Evolutionary conservation across 2,888 invertebrate genomes (phyloP).

Genomic region (Philopedon plagiatum): DNA sequence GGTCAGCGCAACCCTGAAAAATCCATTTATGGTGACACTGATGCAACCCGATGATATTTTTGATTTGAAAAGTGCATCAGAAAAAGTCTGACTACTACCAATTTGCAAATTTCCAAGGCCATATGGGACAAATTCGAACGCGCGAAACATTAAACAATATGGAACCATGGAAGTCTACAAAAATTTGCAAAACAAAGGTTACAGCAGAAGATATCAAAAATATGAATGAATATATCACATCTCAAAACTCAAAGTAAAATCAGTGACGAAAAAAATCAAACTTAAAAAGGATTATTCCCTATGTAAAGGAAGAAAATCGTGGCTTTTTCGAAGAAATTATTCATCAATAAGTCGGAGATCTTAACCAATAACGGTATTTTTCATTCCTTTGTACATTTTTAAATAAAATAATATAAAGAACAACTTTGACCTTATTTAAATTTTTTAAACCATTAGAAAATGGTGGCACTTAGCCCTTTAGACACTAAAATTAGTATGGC

Average conservation of each 20-base stretch:
- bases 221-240: conserved; percentile 5
- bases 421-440: background rate
- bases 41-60: background rate
- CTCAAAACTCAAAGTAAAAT: conserved; percentile 22
- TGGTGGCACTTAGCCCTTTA: background rate
- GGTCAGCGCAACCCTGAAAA: background rate
- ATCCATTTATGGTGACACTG: background rate
- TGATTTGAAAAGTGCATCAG: too few species aligned
- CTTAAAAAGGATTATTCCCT: background rate
- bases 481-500: conserved; percentile 3
- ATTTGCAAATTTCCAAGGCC: conserved; percentile 11
- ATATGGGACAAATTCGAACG: conserved; percentile 5
- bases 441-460: conserved; percentile 2
- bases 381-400: background rate
- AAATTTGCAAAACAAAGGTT: conserved; percentile 15
- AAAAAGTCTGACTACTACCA: background rate
- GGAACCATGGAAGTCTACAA: conserved; percentile 13
- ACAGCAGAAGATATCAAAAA: conserved; percentile 15
- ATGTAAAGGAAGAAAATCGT: conserved; percentile 10
- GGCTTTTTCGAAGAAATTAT: background rate
- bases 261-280: conserved; percentile 14
- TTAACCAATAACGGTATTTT: too few species aligned
- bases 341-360: conserved; percentile 9
- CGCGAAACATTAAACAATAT: conserved; percentile 7
- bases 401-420: conserved; percentile 8